phyloP scores from a whole-genome alignment of 2,888 invertebrate genomes.

The Stegana nigrithorax region DNA sequence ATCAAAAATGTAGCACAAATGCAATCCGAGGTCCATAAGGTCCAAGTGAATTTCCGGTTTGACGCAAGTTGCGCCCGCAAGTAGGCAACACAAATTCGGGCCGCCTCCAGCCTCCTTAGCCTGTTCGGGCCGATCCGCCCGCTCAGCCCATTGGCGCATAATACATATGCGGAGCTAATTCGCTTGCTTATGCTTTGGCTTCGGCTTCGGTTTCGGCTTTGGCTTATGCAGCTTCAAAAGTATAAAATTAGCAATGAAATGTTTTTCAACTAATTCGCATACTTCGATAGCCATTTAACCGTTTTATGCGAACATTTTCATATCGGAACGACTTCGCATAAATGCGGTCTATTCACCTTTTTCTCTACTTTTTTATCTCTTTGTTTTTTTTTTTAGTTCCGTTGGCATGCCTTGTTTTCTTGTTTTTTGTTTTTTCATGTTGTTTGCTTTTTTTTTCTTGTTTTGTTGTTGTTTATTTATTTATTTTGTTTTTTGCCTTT shows the following conservation, averaged over 20 bases:
- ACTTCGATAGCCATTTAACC: background rate
- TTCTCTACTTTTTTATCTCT: too few relatives aligned
- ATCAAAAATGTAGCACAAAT: background rate
- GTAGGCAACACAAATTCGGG: conserved; percentile 1
- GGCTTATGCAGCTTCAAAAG: too few relatives aligned
- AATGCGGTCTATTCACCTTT: too few relatives aligned
- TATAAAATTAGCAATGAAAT: too few relatives aligned
- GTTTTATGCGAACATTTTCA: background rate
- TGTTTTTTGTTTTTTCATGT: conserved; percentile 42
- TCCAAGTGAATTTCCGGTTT: conserved; percentile 4
- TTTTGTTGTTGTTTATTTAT: background rate
- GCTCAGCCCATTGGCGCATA: too few relatives aligned
- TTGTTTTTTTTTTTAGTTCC: too few relatives aligned
- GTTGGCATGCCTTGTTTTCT: conserved; percentile 23
- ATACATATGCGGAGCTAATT: too few relatives aligned
- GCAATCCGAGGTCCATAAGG: background rate
- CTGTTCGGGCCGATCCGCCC: too few relatives aligned
- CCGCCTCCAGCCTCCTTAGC: too few relatives aligned
- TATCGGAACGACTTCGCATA: conserved; percentile 44
- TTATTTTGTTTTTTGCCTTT: conserved; percentile 4
- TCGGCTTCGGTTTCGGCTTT: too few relatives aligned
- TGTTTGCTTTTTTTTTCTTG: conserved; percentile 40
- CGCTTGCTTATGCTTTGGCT: too few relatives aligned
- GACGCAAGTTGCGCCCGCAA: background rate
- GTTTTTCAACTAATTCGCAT: too few relatives aligned